Evolutionary conservation across 2,888 invertebrate genomes (phyloP).

Genomic region (Drosophila meridionalis): DNA sequence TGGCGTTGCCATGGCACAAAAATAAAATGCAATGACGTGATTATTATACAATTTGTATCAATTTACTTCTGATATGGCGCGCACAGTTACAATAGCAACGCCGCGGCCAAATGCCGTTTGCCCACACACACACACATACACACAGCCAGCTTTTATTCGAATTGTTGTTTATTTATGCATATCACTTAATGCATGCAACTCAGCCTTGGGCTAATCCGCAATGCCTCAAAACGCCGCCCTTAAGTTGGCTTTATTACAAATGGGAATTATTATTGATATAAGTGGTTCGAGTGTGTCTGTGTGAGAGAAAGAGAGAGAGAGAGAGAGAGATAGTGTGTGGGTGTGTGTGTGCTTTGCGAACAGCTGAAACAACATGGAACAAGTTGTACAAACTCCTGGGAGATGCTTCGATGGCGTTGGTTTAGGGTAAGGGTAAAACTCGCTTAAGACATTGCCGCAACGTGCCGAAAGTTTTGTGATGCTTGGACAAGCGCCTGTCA

Average conservation of each 20-base stretch:
- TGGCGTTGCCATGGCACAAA: slow-evolving; percentile 43
- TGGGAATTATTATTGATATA: slow-evolving; percentile 74
- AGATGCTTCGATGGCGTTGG: slow-evolving; percentile 18
- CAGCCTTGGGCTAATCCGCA: slow-evolving; percentile 16
- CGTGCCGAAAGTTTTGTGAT: slow-evolving; percentile 70
- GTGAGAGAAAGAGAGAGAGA: background rate
- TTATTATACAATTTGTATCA: slow-evolving; percentile 84
- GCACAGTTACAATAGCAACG: slow-evolving; percentile 6
- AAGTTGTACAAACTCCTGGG: slow-evolving; percentile 59
- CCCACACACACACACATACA: background rate
- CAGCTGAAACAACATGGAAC: slow-evolving; percentile 36
- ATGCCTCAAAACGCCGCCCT: slow-evolving; percentile 32
- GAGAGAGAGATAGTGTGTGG: slow-evolving; percentile 1
- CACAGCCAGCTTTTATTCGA: background rate
- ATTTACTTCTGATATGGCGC: slow-evolving; percentile 63
- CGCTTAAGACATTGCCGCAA: slow-evolving; percentile 65
- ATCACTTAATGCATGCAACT: slow-evolving; percentile 51
- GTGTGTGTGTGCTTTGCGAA: slow-evolving; percentile 19
- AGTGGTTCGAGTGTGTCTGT: slow-evolving; percentile 36
- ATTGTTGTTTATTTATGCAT: slow-evolving; percentile 70
- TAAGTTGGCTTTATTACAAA: slow-evolving; percentile 56
- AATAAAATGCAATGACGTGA: slow-evolving; percentile 83
- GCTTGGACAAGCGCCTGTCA: slow-evolving; percentile 58
- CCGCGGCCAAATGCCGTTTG: background rate
- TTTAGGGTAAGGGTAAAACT: background rate